Percentiles rank a stretch among this genome's conserved stretches.
Conservation (phyloP, 2,797 vertebrate genomes). For the Pogoniulus pusillus region DNA sequence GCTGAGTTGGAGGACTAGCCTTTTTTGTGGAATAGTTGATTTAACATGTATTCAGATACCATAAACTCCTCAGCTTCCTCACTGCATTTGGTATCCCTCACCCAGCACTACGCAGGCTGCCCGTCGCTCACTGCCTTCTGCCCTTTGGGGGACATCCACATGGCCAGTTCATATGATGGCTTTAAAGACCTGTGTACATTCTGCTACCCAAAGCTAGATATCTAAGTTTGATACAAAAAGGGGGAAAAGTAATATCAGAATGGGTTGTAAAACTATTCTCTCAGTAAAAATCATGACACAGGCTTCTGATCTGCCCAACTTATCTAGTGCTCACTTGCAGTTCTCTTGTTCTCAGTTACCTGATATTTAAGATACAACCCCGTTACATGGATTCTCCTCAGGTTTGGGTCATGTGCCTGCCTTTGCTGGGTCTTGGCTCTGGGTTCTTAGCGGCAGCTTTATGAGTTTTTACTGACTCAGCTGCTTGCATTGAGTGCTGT, state of each 20-base stretch:
- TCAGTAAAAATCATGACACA: background rate
- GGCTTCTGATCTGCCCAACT: background rate
- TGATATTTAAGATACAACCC: accelerated
- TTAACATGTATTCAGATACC: background rate
- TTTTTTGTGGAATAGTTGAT: background rate
- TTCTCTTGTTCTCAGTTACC: background rate
- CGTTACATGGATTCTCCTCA: accelerated
- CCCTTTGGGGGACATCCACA: background rate
- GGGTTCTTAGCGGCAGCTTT: background rate
- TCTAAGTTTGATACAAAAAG: background rate
- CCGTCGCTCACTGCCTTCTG: background rate
- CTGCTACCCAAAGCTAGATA: background rate
- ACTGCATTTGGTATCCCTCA: background rate
- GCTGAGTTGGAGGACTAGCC: background rate
- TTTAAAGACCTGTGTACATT: background rate
- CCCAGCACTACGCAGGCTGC: background rate
- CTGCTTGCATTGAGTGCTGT: background rate
- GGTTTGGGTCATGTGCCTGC: background rate
- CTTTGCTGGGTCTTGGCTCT: background rate
- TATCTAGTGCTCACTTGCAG: background rate
- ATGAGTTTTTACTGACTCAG: background rate
- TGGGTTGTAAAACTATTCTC: background rate
- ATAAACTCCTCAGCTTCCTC: background rate
- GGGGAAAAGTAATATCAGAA: background rate
- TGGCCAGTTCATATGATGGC: accelerated